Evolutionary conservation across 2,888 invertebrate species (phyloP), one percentile per base, ranked within the genome.

Genomic region (Pediacus dermestoides): DNA sequence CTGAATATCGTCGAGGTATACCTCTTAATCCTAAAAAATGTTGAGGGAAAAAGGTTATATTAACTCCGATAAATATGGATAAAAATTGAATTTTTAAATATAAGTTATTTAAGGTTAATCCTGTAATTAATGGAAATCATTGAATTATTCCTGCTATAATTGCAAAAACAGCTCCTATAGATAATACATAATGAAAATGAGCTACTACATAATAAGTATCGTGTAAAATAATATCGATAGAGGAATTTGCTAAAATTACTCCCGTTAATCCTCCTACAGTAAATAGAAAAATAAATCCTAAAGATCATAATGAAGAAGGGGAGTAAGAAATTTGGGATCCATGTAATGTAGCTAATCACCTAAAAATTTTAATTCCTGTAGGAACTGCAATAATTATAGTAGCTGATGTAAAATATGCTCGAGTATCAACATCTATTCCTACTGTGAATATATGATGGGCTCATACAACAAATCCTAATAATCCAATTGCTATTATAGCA

Each of bases 321-420:
- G 73, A 76, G 55, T 74, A 77, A 34, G 70, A 71, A 57, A 84
- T 63, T 73, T 77, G 75, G 14, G 76, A 70, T 50, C 84, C 84
- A 59, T 80, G 76, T 12, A 85, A 49, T 8, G 83, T 83, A 1
- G 82, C 81, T 70, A 85, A 57, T 78, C 85, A 87, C 16, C 83
- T 81, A 70, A 87, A 87, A 71, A 88, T 77, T 77, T 88, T 88
- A 76, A 88, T 84, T 52, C 86, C 88, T 10, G 88, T 88, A 0
- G 88, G 87, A 0, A 88, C 77, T 1, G 85, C 87, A 85, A 88
- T 88, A 76, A 88, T 83, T 79, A 87, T 87, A 10, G 87, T 88
- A 0, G 85, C 86, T 28, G 87, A 81, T 0, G 86, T 88, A 67
- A 88, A 88, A 66, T 88, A 88, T 12, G 87, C 86, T 68, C 86